phyloP scores from a whole-genome alignment of 2,797 vertebrate genomes.

The Buceros bicornis region DNA sequence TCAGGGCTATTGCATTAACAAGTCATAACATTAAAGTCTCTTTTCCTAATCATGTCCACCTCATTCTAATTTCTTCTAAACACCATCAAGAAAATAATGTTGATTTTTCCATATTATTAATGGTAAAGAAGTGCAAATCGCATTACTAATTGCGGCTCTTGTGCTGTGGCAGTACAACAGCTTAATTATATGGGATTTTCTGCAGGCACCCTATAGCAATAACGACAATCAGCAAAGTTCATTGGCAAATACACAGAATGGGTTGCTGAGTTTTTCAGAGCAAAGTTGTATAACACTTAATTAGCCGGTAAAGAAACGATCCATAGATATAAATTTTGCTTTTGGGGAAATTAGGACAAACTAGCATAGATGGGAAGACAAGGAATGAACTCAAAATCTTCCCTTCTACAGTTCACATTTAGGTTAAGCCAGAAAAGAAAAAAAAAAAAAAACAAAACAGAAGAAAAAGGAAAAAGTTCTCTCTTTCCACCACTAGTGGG shows the following conservation, averaged over 20 bases:
- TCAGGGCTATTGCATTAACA: slow-evolving; percentile 62
- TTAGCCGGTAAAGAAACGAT: slow-evolving; percentile 40
- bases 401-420: not conserved
- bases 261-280: slow-evolving; percentile 22
- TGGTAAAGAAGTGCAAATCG: slow-evolving; percentile 48
- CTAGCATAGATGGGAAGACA: not conserved
- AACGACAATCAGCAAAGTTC: slow-evolving; percentile 22
- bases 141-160: slow-evolving; percentile 31
- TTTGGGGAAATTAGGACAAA: slow-evolving; percentile 25
- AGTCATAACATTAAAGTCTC: slow-evolving; percentile 60
- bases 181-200: slow-evolving; percentile 45
- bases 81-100: slow-evolving; percentile 44
- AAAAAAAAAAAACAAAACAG: not conserved
- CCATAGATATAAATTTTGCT: slow-evolving; percentile 39
- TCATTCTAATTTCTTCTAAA: slow-evolving; percentile 50
- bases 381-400: slow-evolving; percentile 1
- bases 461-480: slow-evolving; percentile 1
- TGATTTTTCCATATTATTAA: slow-evolving; percentile 52
- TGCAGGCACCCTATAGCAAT: slow-evolving; percentile 47
- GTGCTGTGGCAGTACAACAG: not conserved
- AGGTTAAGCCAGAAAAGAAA: not conserved
- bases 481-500: slow-evolving; percentile 64
- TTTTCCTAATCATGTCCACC: slow-evolving; percentile 52
- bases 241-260: slow-evolving; percentile 23
- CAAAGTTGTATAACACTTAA: slow-evolving; percentile 27